These are phyloP conservation scores for Oryzias celebensis DNA, from an alignment of 2,113 vertebrate species.

Conservation along the genomic window DNA sequence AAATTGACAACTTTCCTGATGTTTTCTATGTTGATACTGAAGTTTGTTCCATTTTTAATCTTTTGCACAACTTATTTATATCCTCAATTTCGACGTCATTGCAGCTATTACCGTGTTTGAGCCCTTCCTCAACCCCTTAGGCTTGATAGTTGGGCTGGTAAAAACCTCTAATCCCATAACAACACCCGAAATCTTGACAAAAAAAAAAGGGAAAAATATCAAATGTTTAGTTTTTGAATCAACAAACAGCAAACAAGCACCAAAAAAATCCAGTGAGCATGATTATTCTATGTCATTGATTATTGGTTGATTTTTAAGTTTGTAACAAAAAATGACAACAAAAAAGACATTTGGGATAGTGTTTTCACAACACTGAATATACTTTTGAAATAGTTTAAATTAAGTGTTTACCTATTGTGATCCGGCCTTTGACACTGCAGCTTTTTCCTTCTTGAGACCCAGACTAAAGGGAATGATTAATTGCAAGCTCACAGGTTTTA, in stretches of 20 bases:
- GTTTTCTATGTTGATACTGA: neutral
- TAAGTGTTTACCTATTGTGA: slow-evolving; percentile 78
- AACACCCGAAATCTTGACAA: slow-evolving; percentile 64
- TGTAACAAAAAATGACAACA: slow-evolving; percentile 72
- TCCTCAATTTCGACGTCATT: slow-evolving; percentile 45
- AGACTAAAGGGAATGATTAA: slow-evolving; percentile 75
- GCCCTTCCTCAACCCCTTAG: slow-evolving; percentile 57
- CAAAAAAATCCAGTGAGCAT: slow-evolving; percentile 28
- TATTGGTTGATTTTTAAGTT: slow-evolving; percentile 77
- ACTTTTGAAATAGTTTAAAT: slow-evolving; percentile 82
- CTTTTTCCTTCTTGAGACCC: slow-evolving; percentile 62
- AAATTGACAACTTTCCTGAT: slow-evolving; percentile 3
- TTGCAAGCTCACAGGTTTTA: slow-evolving; percentile 83
- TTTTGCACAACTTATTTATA: too few relatives aligned
- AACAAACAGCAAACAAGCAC: slow-evolving; percentile 40
- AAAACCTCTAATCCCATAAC: slow-evolving; percentile 71
- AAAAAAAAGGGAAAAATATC: neutral
- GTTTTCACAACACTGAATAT: slow-evolving; percentile 76
- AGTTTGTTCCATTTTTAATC: slow-evolving; percentile 1
- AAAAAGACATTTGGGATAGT: slow-evolving; percentile 63
- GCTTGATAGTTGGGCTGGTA: slow-evolving; percentile 70
- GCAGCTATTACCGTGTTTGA: slow-evolving; percentile 32
- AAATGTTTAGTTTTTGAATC: slow-evolving; percentile 29
- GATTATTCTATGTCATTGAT: slow-evolving; percentile 75
- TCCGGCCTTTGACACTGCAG: slow-evolving; percentile 76